Evolutionary conservation across 2,113 vertebrate genomes (phyloP).

Genomic region (Urocynchramus pylzowi): DNA sequence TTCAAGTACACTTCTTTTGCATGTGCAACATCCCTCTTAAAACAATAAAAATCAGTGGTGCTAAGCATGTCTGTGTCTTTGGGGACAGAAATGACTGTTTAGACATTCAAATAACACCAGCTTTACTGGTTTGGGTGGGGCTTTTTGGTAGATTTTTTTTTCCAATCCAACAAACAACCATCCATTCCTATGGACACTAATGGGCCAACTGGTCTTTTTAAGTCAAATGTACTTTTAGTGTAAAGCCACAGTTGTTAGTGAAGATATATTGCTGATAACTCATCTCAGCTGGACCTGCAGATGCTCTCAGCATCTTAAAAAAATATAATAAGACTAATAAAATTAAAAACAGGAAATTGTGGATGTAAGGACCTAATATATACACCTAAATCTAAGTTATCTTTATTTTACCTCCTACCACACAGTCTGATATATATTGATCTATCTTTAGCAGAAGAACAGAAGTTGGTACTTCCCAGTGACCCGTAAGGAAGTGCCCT

Average conservation of each 20-base stretch:
- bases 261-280: neutral
- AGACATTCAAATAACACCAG: neutral
- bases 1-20: neutral
- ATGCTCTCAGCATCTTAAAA: slow-evolving; percentile 20
- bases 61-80: neutral
- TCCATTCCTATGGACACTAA: neutral
- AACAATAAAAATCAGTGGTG: neutral
- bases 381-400: neutral
- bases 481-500: neutral
- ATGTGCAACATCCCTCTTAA: neutral
- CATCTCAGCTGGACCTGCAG: neutral
- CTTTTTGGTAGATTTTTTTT: neutral
- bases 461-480: neutral
- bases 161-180: neutral
- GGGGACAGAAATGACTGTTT: neutral
- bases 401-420: neutral
- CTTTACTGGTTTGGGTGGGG: neutral
- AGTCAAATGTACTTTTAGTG: neutral
- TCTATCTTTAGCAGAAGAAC: neutral
- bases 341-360: neutral
- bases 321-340: slow-evolving; percentile 3
- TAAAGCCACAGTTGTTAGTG: neutral
- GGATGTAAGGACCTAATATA: neutral
- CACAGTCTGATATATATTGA: neutral
- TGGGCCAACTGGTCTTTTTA: neutral